These are phyloP conservation scores for Carassius gibelio DNA, from an alignment of 2,113 vertebrate species.

Conservation along the genomic window DNA sequence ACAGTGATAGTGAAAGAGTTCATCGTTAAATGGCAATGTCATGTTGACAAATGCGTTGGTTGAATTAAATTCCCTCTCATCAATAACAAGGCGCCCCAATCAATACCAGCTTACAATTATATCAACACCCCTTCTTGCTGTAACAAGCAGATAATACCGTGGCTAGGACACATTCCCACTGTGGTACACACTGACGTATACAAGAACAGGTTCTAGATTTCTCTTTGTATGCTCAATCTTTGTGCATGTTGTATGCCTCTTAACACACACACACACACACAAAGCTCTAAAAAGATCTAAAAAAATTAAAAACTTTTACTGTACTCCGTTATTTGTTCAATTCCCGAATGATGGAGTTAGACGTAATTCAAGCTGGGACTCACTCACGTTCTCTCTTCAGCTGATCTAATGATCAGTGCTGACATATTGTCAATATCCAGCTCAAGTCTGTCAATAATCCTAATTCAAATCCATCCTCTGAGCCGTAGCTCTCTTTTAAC, in stretches of 20 bases:
- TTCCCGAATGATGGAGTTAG: constrained; percentile 17
- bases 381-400: constrained; percentile 35
- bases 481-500: constrained; percentile 51
- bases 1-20: constrained; percentile 65
- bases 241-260: no score
- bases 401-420: constrained; percentile 74
- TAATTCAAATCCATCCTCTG: constrained; percentile 72
- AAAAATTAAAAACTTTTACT: background rate
- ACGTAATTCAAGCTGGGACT: constrained; percentile 32
- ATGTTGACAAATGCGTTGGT: constrained; percentile 80
- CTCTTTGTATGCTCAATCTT: background rate
- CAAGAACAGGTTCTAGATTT: background rate
- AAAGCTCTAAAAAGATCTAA: background rate
- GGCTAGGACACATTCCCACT: constrained; percentile 40
- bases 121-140: constrained; percentile 64
- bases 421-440: constrained; percentile 74
- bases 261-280: background rate
- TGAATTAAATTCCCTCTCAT: constrained; percentile 80
- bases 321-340: background rate
- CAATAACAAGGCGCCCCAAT: constrained; percentile 76
- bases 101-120: constrained; percentile 79
- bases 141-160: constrained; percentile 54
- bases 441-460: constrained; percentile 70
- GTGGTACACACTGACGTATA: background rate
- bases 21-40: constrained; percentile 79